Percentiles rank a stretch among this genome's conserved stretches.
Conservation (phyloP, 30 jellyfish, hydroid and myxozoan species). For the Rhopilema esculentum region DNA sequence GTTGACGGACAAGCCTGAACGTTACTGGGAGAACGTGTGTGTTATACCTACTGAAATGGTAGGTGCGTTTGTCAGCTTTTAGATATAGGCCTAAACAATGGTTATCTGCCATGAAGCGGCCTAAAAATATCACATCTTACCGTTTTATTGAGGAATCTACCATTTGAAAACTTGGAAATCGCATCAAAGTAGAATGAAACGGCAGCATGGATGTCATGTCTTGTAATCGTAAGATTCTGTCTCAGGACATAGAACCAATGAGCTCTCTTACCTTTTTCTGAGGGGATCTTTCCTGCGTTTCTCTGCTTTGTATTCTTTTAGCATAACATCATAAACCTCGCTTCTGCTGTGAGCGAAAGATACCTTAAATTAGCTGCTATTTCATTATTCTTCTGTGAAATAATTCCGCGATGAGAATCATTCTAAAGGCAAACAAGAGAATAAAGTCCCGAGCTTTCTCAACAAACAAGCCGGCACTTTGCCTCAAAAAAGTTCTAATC, state of each 20-base stretch:
- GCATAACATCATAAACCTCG: constrained; percentile 87
- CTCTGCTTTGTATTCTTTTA: constrained; percentile 84
- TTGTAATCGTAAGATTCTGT: neutral
- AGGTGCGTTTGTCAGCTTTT: too few relatives aligned
- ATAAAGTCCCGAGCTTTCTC: neutral
- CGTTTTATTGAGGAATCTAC: neutral
- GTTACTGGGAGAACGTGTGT: too few relatives aligned
- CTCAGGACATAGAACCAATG: neutral
- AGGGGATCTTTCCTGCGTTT: constrained; percentile 65
- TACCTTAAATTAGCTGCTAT: neutral
- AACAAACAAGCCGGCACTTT: neutral
- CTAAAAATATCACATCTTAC: neutral
- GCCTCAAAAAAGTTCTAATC: neutral
- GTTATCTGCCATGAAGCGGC: neutral
- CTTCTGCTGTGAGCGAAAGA: constrained; percentile 28
- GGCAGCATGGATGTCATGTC: neutral
- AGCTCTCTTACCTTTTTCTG: constrained; percentile 71
- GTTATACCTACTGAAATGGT: too few relatives aligned
- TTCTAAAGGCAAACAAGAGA: neutral
- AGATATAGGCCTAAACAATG: neutral
- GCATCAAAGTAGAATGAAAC: neutral
- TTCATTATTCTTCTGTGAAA: neutral
- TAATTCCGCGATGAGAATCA: neutral
- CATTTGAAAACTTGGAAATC: constrained; percentile 14
- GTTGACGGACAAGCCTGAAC: too few relatives aligned